Evolutionary conservation across 1,140 invertebrate genomes (phyloP), one percentile per base, ranked within the genome.

Genomic region (fruit fly (Drosophila melanogaster)): DNA sequence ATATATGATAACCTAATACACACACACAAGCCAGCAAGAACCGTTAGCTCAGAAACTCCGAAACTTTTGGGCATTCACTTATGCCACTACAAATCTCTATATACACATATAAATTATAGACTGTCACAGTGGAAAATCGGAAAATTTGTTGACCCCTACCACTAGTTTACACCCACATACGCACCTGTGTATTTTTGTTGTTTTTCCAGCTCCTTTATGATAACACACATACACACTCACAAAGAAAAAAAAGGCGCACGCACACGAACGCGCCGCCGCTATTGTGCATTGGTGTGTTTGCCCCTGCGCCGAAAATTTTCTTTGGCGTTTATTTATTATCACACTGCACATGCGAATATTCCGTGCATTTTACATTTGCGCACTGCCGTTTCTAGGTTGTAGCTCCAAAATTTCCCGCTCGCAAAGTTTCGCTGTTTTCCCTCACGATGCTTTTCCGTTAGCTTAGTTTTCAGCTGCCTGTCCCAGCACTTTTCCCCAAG

Each of bases 111-210:
- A 7, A 24, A 37, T n/a, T 30, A 58, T 58, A 54, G 35, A 61
- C 35, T 61, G 57, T 61, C 17, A 17, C 24, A 75, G 62, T 58
- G 70, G 51, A 94, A 95, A 95, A 73, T 94, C 94, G 95, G 94
- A 94, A 93, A 94, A 47, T 62, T 65, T 62, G 95, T 94, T 70
- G 73, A 95, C 93, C 96, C 95, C 61, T 54, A 57, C 46, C 33
- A 44, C 14, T 30, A 30, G 8, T 30, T 30, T 30, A 40, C 55
- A 58, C 55, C 54, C 17, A 70, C 47, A 35, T 26, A 58, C 33
- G 56, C 46, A 61, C 30, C 22, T 75, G 46, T 19, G 40, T 69
- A 33, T 10, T 55, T 33, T 41, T 69, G 40, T 12, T 55, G 41
- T 46, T 12, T 37, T 62, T 38, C 43, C 43, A 49, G 57, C 58